A percentile compares a stretch with the other conserved stretches of the same genome.
Evolutionary conservation across 1,140 invertebrate species (phyloP).

Genomic region (Lasaia peninsularis): DNA sequence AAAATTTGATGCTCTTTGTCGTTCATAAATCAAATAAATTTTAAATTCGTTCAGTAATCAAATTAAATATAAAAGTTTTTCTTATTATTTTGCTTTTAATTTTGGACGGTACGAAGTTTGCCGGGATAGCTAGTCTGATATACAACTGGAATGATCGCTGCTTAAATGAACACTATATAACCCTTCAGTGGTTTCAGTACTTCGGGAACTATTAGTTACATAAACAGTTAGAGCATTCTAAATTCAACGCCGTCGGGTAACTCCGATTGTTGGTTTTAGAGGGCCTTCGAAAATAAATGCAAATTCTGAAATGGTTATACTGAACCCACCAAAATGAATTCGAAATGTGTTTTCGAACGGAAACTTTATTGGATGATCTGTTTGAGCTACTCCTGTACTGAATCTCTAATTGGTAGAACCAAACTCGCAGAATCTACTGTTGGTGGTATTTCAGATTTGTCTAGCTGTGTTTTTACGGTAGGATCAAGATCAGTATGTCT

Average conservation of each 20-base stretch:
- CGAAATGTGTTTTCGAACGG: slow-evolving; percentile 23
- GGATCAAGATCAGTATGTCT: too few relatives aligned
- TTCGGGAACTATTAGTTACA: slow-evolving; percentile 5
- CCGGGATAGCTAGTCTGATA: too few relatives aligned
- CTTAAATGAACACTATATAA: too few relatives aligned
- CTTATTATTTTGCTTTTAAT: too few relatives aligned
- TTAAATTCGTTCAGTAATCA: too few relatives aligned
- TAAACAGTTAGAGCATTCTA: slow-evolving; percentile 17
- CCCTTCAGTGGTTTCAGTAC: too few relatives aligned
- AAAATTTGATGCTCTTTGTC: too few relatives aligned
- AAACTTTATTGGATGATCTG: slow-evolving; percentile 22
- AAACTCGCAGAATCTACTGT: slow-evolving; percentile 12
- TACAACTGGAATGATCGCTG: too few relatives aligned
- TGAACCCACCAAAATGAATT: slow-evolving; percentile 18
- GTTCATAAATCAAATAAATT: too few relatives aligned
- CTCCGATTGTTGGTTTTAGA: slow-evolving; percentile 7
- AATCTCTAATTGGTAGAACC: not conserved
- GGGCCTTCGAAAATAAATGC: slow-evolving; percentile 21
- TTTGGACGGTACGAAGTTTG: too few relatives aligned
- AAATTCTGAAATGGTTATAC: slow-evolving; percentile 22
- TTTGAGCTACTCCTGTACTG: not conserved
- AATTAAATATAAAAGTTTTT: too few relatives aligned
- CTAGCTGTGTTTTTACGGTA: too few relatives aligned
- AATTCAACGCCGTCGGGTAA: not conserved
- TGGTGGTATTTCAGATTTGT: not conserved